These are phyloP conservation scores for Megathymus violae DNA, from an alignment of 1,140 invertebrate genomes.

Conservation along the genomic window DNA sequence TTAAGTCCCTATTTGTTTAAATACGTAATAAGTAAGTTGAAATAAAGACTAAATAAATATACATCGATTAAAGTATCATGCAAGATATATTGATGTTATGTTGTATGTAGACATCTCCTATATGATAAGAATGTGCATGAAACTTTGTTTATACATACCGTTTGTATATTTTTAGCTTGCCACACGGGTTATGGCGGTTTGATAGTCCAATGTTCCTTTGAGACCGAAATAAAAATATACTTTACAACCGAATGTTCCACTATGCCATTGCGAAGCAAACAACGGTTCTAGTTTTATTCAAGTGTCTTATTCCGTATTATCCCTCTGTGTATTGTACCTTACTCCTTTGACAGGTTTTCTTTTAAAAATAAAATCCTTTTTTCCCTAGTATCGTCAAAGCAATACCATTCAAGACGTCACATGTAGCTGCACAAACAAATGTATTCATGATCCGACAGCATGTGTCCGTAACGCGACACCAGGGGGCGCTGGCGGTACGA, in stretches of 20 bases:
- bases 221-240: neutral
- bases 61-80: too few species aligned
- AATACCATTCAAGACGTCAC: conserved; percentile 13
- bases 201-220: conserved; percentile 4
- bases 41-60: too few species aligned
- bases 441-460: conserved; percentile 32
- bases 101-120: too few species aligned
- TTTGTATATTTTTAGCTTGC: too few species aligned
- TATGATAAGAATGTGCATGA: too few species aligned
- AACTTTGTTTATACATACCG: too few species aligned
- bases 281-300: neutral
- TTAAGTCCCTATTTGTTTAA: too few species aligned
- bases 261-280: neutral
- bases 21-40: too few species aligned
- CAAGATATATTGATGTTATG: too few species aligned
- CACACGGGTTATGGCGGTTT: too few species aligned
- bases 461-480: conserved; percentile 34
- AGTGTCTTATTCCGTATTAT: neutral
- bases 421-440: conserved; percentile 35
- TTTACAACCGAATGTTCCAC: neutral
- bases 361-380: conserved; percentile 21
- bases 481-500: conserved; percentile 20
- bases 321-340: too few species aligned
- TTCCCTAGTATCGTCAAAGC: conserved; percentile 22
- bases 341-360: neutral